phyloP scores from a whole-genome alignment of 2,113 vertebrate species.

The Ameiurus melas region DNA sequence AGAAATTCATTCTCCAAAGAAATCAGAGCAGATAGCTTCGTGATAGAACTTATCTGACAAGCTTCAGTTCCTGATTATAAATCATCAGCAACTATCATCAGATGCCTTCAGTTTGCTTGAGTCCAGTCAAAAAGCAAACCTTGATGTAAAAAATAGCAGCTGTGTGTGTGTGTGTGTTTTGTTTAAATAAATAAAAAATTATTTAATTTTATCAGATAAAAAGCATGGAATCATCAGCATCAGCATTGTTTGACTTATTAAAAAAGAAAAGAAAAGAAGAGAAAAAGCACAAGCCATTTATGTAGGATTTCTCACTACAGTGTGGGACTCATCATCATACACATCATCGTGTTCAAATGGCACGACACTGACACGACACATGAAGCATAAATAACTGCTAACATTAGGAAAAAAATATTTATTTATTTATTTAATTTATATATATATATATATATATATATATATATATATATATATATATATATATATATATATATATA shows the following conservation, averaged over 20 bases:
- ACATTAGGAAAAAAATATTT: background rate
- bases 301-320: background rate
- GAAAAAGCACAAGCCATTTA: background rate
- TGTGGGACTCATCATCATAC: background rate
- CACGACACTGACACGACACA: background rate
- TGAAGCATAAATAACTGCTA: background rate
- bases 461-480: too few species aligned
- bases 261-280: background rate
- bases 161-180: background rate
- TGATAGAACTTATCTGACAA: background rate
- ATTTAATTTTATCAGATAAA: background rate
- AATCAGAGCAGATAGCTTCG: background rate
- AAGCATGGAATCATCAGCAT: background rate
- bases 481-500: too few species aligned
- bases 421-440: too few species aligned
- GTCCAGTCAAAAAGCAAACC: background rate
- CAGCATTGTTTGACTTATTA: background rate
- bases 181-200: too few species aligned
- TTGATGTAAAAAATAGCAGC: background rate
- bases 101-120: background rate
- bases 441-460: too few species aligned
- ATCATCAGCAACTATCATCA: background rate
- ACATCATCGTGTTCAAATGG: background rate
- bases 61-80: background rate
- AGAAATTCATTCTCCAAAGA: background rate